Evolutionary conservation across 2,888 invertebrate genomes (phyloP), one percentile per base, ranked within the genome.

Genomic region (Liposcelis brunnea): DNA sequence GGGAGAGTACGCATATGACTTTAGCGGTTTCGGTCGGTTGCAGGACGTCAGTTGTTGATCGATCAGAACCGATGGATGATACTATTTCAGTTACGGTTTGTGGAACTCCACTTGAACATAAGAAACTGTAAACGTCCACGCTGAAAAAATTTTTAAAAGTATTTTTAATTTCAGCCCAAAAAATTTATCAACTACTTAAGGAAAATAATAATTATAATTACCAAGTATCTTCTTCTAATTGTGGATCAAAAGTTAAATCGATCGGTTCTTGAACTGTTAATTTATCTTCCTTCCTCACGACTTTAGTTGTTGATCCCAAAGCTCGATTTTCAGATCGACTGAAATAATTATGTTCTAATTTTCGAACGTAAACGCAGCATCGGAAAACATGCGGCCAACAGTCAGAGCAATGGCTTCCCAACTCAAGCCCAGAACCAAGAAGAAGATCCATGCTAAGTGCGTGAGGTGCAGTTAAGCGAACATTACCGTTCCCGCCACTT

Each of bases 351-450:
- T 91, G 90, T 56, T 95, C 95, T 56, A 94, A 66, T 56, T 85
- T 84, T 3, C 89, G 83, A 5, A 94, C 86, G 59, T 93, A 91
- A 33, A 91, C 79, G 54, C 91, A 91, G 15, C 91, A 91, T 49
- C 76, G 79, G 59, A 97, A 90, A 49, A 95, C 86, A 59, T 95
- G 91, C 50, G 85, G 83, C 95, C 95, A 95, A 56, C 94, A 94
- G 52, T 89, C 86, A 14, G 86, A 74, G 19, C 91, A 86, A 57
- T 91, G 90, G 33, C 90, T 87, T 3, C 90, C 93, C 6, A 93
- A 71, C 58, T 93, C 91, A 43, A 95, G 67, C 2, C 93, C 91
- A 49, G 26, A 26, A 61, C 78, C 80, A 47, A 95, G 71, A 18
- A 95, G 72, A 14, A 94, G 85, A 60, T 95, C 93, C 67, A 95